Evolutionary conservation across 2,113 vertebrate genomes (phyloP).

Genomic region (Catagonus wagneri): DNA sequence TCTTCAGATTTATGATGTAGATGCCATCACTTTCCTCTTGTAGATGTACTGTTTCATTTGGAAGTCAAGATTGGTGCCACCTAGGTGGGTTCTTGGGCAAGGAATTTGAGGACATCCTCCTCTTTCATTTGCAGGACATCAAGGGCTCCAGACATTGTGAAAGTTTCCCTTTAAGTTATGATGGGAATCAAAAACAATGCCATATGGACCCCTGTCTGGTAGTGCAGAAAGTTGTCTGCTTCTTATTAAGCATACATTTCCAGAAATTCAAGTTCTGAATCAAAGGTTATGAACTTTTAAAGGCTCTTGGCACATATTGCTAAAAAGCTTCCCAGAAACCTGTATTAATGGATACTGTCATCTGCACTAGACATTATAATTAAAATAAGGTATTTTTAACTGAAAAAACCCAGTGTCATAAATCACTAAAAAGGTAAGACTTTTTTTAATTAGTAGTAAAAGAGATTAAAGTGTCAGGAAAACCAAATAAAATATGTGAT

Average conservation of each 20-base stretch:
- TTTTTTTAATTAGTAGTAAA: background rate
- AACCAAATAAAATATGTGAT: constrained; percentile 24
- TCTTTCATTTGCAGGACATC: too few species aligned
- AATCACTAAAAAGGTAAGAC: background rate
- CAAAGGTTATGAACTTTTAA: background rate
- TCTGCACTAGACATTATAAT: background rate
- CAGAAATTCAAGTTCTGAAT: background rate
- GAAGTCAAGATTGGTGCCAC: too few species aligned
- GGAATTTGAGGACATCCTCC: too few species aligned
- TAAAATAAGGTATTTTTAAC: constrained; percentile 31
- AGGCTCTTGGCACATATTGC: background rate
- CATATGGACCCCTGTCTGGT: too few species aligned
- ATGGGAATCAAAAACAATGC: too few species aligned
- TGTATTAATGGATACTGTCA: background rate
- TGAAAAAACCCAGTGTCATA: background rate
- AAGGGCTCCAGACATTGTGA: too few species aligned
- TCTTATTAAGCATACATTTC: constrained; percentile 4
- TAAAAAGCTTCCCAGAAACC: constrained; percentile 28
- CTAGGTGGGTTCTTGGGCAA: too few species aligned
- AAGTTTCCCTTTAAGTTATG: too few species aligned
- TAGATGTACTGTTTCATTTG: too few species aligned
- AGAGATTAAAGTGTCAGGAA: background rate
- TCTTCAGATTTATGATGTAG: too few species aligned
- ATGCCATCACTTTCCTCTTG: too few species aligned
- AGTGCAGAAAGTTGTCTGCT: too few species aligned